Conservation (phyloP, 2,888 invertebrate genomes). For the Emesis furor region DNA sequence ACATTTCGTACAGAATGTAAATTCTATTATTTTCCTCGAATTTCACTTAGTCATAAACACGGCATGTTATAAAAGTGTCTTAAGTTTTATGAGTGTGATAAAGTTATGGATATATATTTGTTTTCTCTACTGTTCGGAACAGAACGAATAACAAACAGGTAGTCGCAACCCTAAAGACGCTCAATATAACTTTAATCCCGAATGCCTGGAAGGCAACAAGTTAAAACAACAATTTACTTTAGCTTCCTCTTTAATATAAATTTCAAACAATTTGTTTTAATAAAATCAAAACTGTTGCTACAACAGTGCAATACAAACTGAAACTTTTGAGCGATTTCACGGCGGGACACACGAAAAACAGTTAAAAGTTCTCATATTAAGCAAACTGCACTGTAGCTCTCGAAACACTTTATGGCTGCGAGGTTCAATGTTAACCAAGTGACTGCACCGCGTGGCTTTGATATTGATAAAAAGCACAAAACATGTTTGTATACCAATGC, state of each 20-base stretch:
- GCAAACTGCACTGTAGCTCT: slow-evolving; percentile 22
- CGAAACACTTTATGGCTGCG: slow-evolving; percentile 17
- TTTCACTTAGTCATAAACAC: slow-evolving; percentile 58
- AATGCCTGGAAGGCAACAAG: slow-evolving; percentile 5
- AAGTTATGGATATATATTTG: not conserved
- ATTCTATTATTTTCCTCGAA: slow-evolving; percentile 68
- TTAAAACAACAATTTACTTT: slow-evolving; percentile 10
- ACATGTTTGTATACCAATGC: not conserved
- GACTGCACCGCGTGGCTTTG: slow-evolving; percentile 18
- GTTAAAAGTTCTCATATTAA: slow-evolving; percentile 19
- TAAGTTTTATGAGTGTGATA: slow-evolving; percentile 21
- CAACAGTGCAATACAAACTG: slow-evolving; percentile 8
- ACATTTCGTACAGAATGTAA: slow-evolving; percentile 67
- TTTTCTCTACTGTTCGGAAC: not conserved
- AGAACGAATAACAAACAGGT: not conserved
- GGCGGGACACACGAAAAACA: slow-evolving; percentile 24
- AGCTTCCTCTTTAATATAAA: slow-evolving; percentile 19
- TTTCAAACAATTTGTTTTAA: slow-evolving; percentile 17
- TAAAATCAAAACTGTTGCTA: slow-evolving; percentile 27
- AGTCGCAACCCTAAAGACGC: not conserved
- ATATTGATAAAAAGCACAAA: slow-evolving; percentile 21
- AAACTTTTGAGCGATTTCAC: slow-evolving; percentile 29
- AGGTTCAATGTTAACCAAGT: slow-evolving; percentile 28
- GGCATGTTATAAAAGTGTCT: slow-evolving; percentile 37
- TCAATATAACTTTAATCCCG: not conserved